Evolutionary conservation across 2,888 invertebrate genomes (phyloP).

Genomic region (Limulus polyphemus): DNA sequence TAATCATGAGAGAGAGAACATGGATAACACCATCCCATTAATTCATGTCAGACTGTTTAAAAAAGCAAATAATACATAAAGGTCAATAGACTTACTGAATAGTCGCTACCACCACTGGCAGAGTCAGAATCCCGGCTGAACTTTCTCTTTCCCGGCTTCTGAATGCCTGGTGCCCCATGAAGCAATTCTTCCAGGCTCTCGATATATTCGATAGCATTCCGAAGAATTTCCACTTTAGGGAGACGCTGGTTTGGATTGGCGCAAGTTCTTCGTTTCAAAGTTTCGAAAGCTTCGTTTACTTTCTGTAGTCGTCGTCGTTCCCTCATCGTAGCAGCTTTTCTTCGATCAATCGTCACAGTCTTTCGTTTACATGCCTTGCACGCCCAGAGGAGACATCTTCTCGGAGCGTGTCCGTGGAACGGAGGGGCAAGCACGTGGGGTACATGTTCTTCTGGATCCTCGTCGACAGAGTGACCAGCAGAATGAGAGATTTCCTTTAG

Average conservation of each 20-base stretch:
- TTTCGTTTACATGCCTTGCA: constrained; percentile 90
- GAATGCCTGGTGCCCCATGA: constrained; percentile 25
- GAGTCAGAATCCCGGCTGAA: constrained; percentile 6
- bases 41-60: no score
- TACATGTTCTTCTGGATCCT: constrained; percentile 12
- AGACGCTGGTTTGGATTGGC: constrained; percentile 90
- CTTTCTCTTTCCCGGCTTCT: constrained; percentile 4
- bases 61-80: no score
- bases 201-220: constrained; percentile 63
- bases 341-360: constrained; percentile 83
- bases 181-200: constrained; percentile 64
- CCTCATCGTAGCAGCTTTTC: constrained; percentile 92
- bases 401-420: constrained; percentile 25
- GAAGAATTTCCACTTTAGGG: constrained; percentile 92
- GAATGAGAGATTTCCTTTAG: no score
- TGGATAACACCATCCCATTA: no score
- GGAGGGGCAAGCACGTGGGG: constrained; percentile 17
- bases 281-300: constrained; percentile 97
- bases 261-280: constrained; percentile 78
- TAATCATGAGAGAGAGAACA: no score
- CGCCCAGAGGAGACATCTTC: constrained; percentile 86
- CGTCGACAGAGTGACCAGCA: neutral
- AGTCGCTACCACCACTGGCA: constrained; percentile 7
- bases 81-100: constrained; percentile 6
- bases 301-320: constrained; percentile 84